phyloP scores from a whole-genome alignment of 2,113 vertebrate species.

The Pluvialis apricaria region DNA sequence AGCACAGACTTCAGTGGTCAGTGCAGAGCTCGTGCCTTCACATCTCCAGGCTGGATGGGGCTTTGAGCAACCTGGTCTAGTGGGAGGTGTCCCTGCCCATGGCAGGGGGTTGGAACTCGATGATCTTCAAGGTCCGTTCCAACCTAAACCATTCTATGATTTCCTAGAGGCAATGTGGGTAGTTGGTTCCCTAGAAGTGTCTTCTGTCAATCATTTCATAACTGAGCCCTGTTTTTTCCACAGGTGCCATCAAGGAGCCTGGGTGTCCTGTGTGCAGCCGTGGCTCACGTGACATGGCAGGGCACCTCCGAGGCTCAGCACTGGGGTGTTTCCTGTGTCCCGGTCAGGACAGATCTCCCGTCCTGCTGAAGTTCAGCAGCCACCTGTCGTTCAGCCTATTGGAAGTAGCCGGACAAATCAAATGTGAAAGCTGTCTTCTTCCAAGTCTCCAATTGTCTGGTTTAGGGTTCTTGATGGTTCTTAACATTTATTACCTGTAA shows the following conservation, averaged over 20 bases:
- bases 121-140: not conserved
- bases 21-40: not conserved
- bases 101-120: not conserved
- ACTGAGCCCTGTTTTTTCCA: not conserved
- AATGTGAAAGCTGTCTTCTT: not conserved
- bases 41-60: not conserved
- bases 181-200: not conserved
- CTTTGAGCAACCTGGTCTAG: not conserved
- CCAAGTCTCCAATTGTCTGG: not conserved
- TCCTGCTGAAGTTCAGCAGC: not conserved
- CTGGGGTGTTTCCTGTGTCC: not conserved
- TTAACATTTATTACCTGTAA: not conserved
- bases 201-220: not conserved
- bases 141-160: not conserved
- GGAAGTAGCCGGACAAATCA: not conserved
- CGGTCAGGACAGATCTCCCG: not conserved
- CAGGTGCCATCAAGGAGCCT: not conserved
- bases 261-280: not conserved
- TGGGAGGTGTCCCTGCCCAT: not conserved
- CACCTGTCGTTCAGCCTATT: not conserved
- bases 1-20: not conserved
- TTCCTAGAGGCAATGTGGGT: too few species aligned
- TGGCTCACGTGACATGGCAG: not conserved
- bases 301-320: not conserved
- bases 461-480: not conserved